Evolutionary conservation across 2,888 invertebrate species (phyloP), one percentile per base, ranked within the genome.

Genomic region (Athrips mouffetella): DNA sequence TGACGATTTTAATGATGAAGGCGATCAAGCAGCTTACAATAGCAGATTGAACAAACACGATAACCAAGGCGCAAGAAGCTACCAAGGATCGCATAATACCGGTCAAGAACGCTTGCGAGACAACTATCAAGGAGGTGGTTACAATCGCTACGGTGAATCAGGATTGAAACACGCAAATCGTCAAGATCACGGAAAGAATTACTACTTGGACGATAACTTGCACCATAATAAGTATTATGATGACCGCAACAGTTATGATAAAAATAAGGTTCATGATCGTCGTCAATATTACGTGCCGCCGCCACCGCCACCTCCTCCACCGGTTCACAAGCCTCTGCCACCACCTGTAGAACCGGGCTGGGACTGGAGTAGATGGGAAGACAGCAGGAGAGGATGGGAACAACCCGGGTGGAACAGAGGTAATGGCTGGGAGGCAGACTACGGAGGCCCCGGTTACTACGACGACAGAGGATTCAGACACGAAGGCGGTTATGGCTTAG

Each of bases 1-100:
- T 62, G 93, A 93, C 61, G 92, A 93, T 63, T 89, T 76, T 1
- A 86, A 79, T 49, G 89, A 89, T 48, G 89, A 89, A 70, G 83
- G 79, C 1, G 89, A 89, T 51, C 77, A 76, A 67, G 79, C 88
- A 2, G 78, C 77, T 1, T 86, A 82, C 53, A 88, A 86, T 20
- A 87, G 79, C 50, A 77, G 70, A 53, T 50, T 79, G 6, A 87
- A 86, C 48, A 80, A 65, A 44, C 73, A 83, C 49, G 84, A 87
- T 47, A 82, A 86, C 51, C 78, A 83, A 11, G 86, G 79, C 2
- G 84, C 79, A 7, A 73, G 83, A 39, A 76, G 68, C 23, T 89
- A 89, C 53, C 78, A 86, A 31, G 86, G 86, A 7, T 70, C 76
- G 1, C 81, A 86, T 54, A 83, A 83, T 42, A 87, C 87, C 47